phyloP scores from a whole-genome alignment of 1,140 invertebrate genomes.

The Drosophila triauraria region DNA sequence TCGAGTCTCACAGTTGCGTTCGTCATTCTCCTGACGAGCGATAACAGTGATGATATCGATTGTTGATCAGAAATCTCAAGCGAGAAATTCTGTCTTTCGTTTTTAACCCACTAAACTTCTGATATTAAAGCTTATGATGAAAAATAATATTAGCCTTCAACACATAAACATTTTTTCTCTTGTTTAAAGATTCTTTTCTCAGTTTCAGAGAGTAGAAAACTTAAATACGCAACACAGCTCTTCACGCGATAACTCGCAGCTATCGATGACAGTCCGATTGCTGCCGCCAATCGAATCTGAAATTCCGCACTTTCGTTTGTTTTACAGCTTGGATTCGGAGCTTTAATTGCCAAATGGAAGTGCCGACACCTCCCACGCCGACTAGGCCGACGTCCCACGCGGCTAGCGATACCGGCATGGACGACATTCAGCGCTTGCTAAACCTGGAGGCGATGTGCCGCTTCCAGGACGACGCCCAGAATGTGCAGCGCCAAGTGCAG shows the following conservation, averaged over 20 bases:
- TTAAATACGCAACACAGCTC: too few species aligned
- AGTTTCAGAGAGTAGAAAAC: background rate
- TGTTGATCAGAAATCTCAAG: too few species aligned
- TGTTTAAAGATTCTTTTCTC: background rate
- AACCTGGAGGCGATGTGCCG: slow-evolving; percentile 68
- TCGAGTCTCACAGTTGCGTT: too few species aligned
- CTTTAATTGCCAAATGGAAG: background rate
- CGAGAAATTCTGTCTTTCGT: too few species aligned
- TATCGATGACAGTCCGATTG: slow-evolving; percentile 9
- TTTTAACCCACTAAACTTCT: too few species aligned
- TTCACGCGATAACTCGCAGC: background rate
- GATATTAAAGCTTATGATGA: too few species aligned
- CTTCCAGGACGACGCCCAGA: slow-evolving; percentile 51
- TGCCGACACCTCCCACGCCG: background rate
- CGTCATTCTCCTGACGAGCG: too few species aligned
- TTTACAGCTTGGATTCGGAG: too few species aligned
- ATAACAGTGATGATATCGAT: too few species aligned
- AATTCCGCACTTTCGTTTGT: background rate
- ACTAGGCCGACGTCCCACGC: background rate
- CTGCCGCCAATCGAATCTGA: background rate
- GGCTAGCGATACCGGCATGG: slow-evolving; percentile 1
- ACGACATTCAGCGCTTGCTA: slow-evolving; percentile 63
- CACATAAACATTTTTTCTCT: background rate
- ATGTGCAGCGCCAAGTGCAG: slow-evolving; percentile 67
- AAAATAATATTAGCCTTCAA: background rate